phyloP scores from a whole-genome alignment of 2,888 invertebrate genomes.

The Andrena minutula region DNA sequence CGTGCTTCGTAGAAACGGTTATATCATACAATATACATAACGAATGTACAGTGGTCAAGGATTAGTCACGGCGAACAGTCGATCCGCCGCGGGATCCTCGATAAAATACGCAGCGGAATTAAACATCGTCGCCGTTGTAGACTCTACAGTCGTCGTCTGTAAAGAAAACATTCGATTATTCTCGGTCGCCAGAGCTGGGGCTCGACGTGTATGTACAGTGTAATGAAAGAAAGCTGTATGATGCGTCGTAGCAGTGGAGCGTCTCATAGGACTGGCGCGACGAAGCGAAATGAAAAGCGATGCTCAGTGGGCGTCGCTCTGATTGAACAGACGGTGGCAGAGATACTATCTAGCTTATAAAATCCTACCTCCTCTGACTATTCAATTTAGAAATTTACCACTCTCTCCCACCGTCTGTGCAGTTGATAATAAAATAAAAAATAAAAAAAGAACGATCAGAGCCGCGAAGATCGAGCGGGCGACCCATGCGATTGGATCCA shows the following conservation, averaged over 20 bases:
- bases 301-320: background rate
- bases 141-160: constrained; percentile 63
- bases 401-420: too few relatives aligned
- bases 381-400: too few relatives aligned
- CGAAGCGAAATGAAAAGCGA: background rate
- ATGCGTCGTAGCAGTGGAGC: background rate
- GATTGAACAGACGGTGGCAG: background rate
- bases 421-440: too few relatives aligned
- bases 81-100: constrained; percentile 83
- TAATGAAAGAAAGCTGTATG: background rate
- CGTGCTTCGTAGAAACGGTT: constrained; percentile 72
- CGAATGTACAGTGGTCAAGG: constrained; percentile 84
- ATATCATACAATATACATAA: constrained; percentile 83
- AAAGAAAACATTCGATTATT: constrained; percentile 63
- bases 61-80: constrained; percentile 82
- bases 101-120: constrained; percentile 83
- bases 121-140: constrained; percentile 77
- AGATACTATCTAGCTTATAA: background rate
- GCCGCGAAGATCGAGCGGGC: constrained; percentile 2
- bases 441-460: background rate
- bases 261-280: background rate
- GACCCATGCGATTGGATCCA: constrained; percentile 25
- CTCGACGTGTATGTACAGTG: too few relatives aligned
- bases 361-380: too few relatives aligned
- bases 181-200: background rate